These are phyloP conservation scores for Hylomyscus alleni DNA, from an alignment of 2,797 vertebrate genomes.

Conservation along the genomic window DNA sequence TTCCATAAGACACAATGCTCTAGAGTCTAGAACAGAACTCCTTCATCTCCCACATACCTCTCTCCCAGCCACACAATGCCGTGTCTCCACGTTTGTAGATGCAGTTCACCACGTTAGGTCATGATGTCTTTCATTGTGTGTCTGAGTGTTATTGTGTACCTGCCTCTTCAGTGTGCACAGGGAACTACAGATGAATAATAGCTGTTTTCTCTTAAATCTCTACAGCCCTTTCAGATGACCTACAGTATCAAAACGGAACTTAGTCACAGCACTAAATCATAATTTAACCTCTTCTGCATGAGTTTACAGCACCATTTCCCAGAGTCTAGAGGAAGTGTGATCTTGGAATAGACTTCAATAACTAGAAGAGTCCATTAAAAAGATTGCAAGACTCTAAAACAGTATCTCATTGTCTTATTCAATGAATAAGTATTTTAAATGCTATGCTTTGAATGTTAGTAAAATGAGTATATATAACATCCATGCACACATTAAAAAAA, in stretches of 20 bases:
- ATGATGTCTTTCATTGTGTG: neutral
- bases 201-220: neutral
- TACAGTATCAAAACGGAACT: neutral
- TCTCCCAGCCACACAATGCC: no score
- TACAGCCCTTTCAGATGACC: neutral
- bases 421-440: neutral
- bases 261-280: neutral
- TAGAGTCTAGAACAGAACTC: neutral
- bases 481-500: neutral
- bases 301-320: neutral
- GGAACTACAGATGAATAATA: neutral
- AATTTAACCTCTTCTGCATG: neutral
- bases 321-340: neutral
- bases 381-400: neutral
- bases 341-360: neutral
- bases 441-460: conserved; percentile 24
- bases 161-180: neutral
- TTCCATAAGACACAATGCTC: neutral
- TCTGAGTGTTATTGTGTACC: neutral
- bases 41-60: no score
- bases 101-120: neutral
- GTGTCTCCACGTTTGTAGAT: neutral
- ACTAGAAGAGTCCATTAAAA: neutral
- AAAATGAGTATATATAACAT: neutral
- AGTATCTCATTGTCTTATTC: neutral